phyloP scores from a whole-genome alignment of 30 jellyfish, hydroid and myxozoan species.

The Cassiopea xamachana region DNA sequence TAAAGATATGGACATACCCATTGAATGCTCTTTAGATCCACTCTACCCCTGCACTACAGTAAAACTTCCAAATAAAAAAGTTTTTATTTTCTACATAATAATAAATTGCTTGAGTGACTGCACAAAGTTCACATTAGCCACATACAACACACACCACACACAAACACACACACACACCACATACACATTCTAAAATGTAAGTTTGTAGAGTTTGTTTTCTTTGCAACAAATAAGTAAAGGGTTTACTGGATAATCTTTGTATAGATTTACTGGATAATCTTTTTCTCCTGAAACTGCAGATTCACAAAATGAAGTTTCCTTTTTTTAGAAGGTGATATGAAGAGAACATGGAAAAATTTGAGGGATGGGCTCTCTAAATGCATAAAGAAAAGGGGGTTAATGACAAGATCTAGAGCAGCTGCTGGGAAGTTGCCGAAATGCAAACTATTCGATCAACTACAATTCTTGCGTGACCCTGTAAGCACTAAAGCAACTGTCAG shows the following conservation, averaged over 20 bases:
- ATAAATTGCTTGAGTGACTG: too few relatives aligned
- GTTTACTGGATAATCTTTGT: not conserved
- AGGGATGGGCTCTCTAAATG: slow-evolving; percentile 39
- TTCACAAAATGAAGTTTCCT: not conserved
- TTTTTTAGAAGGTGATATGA: slow-evolving; percentile 25
- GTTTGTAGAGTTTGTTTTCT: not conserved
- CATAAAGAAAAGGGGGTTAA: slow-evolving; percentile 23
- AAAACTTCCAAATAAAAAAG: not conserved
- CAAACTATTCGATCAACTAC: slow-evolving; percentile 34
- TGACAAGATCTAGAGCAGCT: slow-evolving; percentile 47
- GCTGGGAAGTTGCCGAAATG: slow-evolving; percentile 48
- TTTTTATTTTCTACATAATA: not conserved
- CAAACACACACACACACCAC: not conserved
- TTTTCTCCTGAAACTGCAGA: not conserved
- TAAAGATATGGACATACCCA: not conserved
- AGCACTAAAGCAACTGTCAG: slow-evolving; percentile 24
- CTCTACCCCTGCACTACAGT: not conserved
- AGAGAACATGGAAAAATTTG: slow-evolving; percentile 42
- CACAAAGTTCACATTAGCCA: not conserved
- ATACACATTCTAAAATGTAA: not conserved
- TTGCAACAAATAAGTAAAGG: not conserved
- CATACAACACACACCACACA: not conserved
- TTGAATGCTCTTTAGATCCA: not conserved
- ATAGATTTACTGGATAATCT: not conserved
- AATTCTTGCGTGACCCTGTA: slow-evolving; percentile 28